Evolutionary conservation across 2,113 vertebrate genomes (phyloP).

Genomic region (Crocuta crocuta): DNA sequence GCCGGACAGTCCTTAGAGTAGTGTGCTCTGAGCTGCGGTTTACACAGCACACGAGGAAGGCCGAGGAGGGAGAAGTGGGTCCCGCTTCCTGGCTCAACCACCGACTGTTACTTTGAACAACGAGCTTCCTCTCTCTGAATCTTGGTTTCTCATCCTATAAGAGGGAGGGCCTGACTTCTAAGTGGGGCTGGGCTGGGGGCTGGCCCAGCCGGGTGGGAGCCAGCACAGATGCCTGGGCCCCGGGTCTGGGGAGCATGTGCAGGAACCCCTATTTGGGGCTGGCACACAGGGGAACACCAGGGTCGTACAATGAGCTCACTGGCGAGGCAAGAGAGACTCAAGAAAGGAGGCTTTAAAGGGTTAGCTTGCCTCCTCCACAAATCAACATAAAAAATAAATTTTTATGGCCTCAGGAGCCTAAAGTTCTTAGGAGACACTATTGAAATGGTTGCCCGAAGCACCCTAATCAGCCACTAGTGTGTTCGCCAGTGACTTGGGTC

Average conservation of each 20-base stretch:
- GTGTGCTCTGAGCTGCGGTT: neutral
- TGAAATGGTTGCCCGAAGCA: neutral
- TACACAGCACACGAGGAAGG: neutral
- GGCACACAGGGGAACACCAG: neutral
- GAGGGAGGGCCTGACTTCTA: neutral
- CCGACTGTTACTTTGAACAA: slow-evolving; percentile 54
- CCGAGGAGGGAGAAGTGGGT: slow-evolving; percentile 25
- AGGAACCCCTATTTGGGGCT: neutral
- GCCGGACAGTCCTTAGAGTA: neutral
- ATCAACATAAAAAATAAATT: neutral
- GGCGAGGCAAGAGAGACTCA: neutral
- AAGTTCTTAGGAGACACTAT: neutral
- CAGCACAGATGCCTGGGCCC: neutral
- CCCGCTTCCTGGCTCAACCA: slow-evolving; percentile 70
- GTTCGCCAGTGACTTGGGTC: neutral
- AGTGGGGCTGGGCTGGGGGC: neutral
- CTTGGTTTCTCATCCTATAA: slow-evolving; percentile 55
- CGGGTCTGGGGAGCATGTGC: neutral
- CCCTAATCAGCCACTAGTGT: neutral
- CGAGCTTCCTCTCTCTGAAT: slow-evolving; percentile 68
- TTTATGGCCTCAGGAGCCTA: neutral
- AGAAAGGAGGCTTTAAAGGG: neutral
- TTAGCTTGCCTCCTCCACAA: neutral
- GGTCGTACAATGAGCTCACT: neutral
- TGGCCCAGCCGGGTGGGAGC: neutral